Base-by-base conservation (phyloP, 1,140 invertebrate species). In the Bombus cullumanus region DNA sequence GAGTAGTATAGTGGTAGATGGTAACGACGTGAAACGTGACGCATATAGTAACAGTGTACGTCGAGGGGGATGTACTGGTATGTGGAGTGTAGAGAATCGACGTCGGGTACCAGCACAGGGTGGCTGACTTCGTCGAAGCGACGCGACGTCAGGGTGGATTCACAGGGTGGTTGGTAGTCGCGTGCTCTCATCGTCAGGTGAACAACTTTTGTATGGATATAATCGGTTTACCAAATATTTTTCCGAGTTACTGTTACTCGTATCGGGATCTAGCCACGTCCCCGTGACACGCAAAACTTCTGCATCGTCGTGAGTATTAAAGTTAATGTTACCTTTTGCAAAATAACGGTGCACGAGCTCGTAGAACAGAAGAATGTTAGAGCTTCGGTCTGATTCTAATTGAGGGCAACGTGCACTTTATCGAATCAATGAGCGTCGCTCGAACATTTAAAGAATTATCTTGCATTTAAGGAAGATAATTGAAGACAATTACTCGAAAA, bases 121-220 rank as follows among this genome's bases (percentile, higher is more conserved):
- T 78, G 66, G 75, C 47, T 72, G 68, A 71, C 83, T 81, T 59
- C 10, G 64, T 72, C 57, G 85, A 74, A 81, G 47, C 47, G 47
- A 53, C 47, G 69, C 68, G 43, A 74, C 72, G 72, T 57, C 57
- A 39, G 47, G 71, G 77, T 87, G 81, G 80, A 88, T 88, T 81
- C 88, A 84, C 86, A 76, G 88, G 86, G 47, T 71, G 87, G 89
- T 91, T 82, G 85, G 86, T 87, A 93, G 92, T 93, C 91, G 92
- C 93, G 93, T 93, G 93, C 89, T 92, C 86, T 85, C 87, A 81
- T 90, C 73, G 88, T 87, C 85, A 85, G 90, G 85, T 89, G 92
- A 92, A 89, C 87, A 92, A 87, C 88, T 86, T 86, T 77, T 84
- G 41, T 83, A 85, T 68, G 89, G 88, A 90, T 85, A 76, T 89